phyloP scores from a whole-genome alignment of 1,140 invertebrate species.

The Zelostemma sp. region DNA sequence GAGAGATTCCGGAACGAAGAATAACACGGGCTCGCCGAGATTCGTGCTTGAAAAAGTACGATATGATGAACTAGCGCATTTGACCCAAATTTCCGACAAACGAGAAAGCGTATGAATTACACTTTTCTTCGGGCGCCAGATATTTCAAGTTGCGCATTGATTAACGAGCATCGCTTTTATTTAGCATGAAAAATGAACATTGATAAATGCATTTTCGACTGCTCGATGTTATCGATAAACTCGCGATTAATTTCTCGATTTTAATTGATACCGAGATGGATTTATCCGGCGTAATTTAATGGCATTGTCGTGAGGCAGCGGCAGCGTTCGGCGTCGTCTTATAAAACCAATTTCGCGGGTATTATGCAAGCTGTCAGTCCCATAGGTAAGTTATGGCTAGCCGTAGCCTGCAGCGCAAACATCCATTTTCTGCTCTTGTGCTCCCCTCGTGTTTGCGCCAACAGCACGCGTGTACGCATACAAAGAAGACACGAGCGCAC shows the following conservation, averaged over 20 bases:
- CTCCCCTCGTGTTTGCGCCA: constrained; percentile 45
- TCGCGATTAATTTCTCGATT: constrained; percentile 1
- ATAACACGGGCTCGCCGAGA: not conserved
- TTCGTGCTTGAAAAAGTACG: too few relatives aligned
- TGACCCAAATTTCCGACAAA: too few relatives aligned
- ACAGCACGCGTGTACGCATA: constrained; percentile 11
- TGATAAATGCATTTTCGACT: too few relatives aligned
- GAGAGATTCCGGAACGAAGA: not conserved
- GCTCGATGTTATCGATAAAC: not conserved
- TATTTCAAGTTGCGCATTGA: too few relatives aligned
- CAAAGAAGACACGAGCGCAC: constrained; percentile 10
- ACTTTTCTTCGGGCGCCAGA: not conserved
- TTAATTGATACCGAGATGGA: constrained; percentile 17
- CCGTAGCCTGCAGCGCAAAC: constrained; percentile 60
- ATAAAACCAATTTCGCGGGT: constrained; percentile 70
- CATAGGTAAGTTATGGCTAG: constrained; percentile 64
- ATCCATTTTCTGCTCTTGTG: constrained; percentile 48
- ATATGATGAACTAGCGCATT: too few relatives aligned
- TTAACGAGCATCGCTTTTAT: too few relatives aligned
- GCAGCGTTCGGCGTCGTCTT: constrained; percentile 65
- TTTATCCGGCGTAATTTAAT: constrained; percentile 66
- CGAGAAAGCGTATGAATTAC: too few relatives aligned
- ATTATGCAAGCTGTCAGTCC: constrained; percentile 70
- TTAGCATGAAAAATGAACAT: too few relatives aligned
- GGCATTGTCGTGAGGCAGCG: constrained; percentile 66